Evolutionary conservation across 2,113 vertebrate genomes (phyloP).

Genomic region (Hoplias malabaricus): DNA sequence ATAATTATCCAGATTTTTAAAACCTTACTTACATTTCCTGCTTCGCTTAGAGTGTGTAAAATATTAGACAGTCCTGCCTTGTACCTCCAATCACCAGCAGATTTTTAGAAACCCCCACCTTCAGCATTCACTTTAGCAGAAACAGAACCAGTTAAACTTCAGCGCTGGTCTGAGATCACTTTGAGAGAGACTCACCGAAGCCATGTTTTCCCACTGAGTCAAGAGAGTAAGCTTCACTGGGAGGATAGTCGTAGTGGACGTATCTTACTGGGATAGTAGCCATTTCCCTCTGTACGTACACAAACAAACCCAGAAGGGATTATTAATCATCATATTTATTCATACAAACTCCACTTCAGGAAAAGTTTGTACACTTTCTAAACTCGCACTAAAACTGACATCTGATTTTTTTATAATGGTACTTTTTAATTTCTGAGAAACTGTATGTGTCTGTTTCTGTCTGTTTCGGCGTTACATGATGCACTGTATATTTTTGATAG

Average conservation of each 20-base stretch:
- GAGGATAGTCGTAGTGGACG: constrained; percentile 64
- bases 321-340: neutral
- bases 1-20: too few relatives aligned
- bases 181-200: constrained; percentile 62
- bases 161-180: neutral
- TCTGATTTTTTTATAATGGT: too few relatives aligned
- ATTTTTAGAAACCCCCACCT: too few relatives aligned
- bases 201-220: constrained; percentile 74
- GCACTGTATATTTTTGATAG: too few relatives aligned
- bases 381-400: too few relatives aligned
- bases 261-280: constrained; percentile 66
- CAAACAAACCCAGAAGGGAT: neutral
- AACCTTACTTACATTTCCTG: neutral
- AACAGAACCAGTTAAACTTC: too few relatives aligned
- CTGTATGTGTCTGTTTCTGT: too few relatives aligned
- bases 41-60: too few relatives aligned
- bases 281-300: constrained; percentile 64
- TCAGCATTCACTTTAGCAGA: neutral
- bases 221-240: constrained; percentile 69
- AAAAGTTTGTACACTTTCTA: too few relatives aligned
- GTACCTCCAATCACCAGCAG: neutral
- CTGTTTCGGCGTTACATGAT: too few relatives aligned
- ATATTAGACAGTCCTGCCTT: neutral
- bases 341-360: too few relatives aligned
- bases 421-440: too few relatives aligned